Base-by-base conservation (phyloP, 2,797 vertebrate species). In the Phataginus tricuspis region DNA sequence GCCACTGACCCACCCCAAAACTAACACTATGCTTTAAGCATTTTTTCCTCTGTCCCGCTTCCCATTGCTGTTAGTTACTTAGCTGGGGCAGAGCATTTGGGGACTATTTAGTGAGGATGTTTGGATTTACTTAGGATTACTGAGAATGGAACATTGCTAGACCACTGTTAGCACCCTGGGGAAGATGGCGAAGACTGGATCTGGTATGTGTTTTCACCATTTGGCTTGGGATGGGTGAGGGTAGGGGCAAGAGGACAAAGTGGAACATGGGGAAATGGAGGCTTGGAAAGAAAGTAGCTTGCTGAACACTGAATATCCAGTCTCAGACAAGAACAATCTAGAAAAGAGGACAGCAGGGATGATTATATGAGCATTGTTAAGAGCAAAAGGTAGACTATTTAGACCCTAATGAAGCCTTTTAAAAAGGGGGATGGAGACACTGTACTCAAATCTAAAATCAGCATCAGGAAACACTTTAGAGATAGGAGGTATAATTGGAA, bases 281-380 rank as follows among this genome's bases (percentile, higher is more conserved):
- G 63, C 74, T 68, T 68, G 49, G 27, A 42, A 85, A 86, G 82
- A 95, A 90, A 80, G 79, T 55, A 82, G 29, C 63, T 87, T 84
- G 34, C 27, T 69, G 51, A 59, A 90, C 21, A 25, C 11, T 31
- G 42, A 92, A 23, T 91, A 87, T 85, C 55, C n/a, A 61, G 21
- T 90, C 11, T 74, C 68, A 39, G 53, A 14, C n/a, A 31, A 68
- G 79, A 90, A 91, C 42, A 61, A 8, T 78, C 51, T 86, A 71
- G 39, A 82, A 88, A 80, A 80, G 69, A 79, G 71, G 77, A 51
- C 77, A 88, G 7, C 66, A 66, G 34, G 25, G 37, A 15, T 86
- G 69, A 96, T 42, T 57, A 49, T 55, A 31, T 71, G 23, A 85
- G n/a, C 8, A n/a, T 71, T 88, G 64, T 12, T 37, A 51, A 74